Conservation (phyloP, 2,113 vertebrate species). For the Pandion haliaetus region DNA sequence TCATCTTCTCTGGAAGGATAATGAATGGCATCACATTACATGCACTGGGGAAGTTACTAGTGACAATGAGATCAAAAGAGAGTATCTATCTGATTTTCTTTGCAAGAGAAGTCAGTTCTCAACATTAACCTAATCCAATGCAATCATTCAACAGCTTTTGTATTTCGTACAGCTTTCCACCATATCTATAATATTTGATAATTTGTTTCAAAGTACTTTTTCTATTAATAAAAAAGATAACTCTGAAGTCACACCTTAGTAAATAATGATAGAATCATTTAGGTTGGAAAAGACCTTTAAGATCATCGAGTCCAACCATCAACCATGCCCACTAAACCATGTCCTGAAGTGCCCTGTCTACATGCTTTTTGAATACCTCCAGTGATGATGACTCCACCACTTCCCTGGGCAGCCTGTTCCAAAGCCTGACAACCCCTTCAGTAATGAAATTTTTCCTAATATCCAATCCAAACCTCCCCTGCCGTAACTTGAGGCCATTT, state of each 20-base stretch:
- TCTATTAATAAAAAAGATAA: background rate
- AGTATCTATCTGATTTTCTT: background rate
- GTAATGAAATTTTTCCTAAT: too few species aligned
- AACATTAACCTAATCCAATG: background rate
- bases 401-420: too few species aligned
- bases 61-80: background rate
- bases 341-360: too few species aligned
- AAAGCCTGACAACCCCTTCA: too few species aligned
- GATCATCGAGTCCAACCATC: too few species aligned
- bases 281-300: too few species aligned
- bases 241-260: background rate
- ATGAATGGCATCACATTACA: background rate
- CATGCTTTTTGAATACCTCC: too few species aligned
- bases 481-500: too few species aligned
- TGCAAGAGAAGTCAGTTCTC: background rate
- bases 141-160: background rate
- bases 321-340: too few species aligned
- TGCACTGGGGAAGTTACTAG: background rate
- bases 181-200: background rate
- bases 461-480: too few species aligned
- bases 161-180: background rate
- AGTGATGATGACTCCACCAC: too few species aligned
- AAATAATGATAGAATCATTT: too few species aligned
- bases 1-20: background rate
- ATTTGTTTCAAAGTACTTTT: background rate